Evolutionary conservation across 1,140 invertebrate genomes (phyloP), one percentile per base, ranked within the genome.

Genomic region (Eubasilissa regina): DNA sequence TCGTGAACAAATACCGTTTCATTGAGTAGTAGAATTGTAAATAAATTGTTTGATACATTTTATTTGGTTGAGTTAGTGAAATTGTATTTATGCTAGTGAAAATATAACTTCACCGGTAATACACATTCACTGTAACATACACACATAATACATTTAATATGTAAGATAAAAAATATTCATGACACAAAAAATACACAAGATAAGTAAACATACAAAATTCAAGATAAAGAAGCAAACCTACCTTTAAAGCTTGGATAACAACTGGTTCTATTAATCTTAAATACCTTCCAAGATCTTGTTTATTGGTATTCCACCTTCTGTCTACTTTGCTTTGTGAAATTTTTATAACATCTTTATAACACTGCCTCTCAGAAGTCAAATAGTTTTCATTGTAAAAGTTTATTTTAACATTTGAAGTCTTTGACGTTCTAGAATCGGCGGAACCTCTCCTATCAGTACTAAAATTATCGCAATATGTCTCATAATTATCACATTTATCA

Each of bases 221-320:
- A n/a, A n/a, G n/a, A n/a, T n/a, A n/a, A n/a, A n/a, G n/a, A n/a
- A n/a, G 3, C 11, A 9, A 19, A 84, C 83, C 85, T 84, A 93
- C 93, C 88, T 94, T 94, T 80, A 96, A 87, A 51, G 94, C 93
- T 85, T 95, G 95, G 81, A 97, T 96, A 4, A 98, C 96, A 86
- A 97, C 93, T 0, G 95, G 94, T 85, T 98, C 96, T 88, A 98
- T 97, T 47, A 97, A 89, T 74, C 94, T 90, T 74, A 98, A 97
- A 84, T 95, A 97, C 35, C 92, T 92, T 21, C 93, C 93, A 77
- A 97, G 91, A 48, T 92, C 91, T 75, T 93, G 92, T 83, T 93
- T 93, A 86, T 93, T 92, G 0, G 90, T 88, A 48, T 87, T 88
- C 84, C 90, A 90, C 72, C 89, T 89, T 66, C 86, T 85, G 80